Evolutionary conservation across 2,888 invertebrate genomes (phyloP), one percentile per base, ranked within the genome.

Genomic region (Drepanosiphum platanoidis): DNA sequence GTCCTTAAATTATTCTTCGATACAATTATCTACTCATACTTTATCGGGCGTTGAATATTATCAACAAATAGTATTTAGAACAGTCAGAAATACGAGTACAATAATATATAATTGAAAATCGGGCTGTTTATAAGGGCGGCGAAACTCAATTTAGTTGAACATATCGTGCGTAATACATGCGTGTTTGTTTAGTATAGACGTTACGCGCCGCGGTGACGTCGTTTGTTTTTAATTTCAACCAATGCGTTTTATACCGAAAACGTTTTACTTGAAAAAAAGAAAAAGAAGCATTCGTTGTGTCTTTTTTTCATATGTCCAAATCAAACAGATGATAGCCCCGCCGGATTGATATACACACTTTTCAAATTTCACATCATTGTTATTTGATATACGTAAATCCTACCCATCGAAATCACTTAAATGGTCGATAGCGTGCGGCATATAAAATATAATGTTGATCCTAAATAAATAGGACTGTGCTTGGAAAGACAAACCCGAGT

Each of bases 301-400:
- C 42, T 9, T 61, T 22, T 58, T 58, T n/a, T n/a, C n/a, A 9
- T 64, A 13, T 11, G 27, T 30, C 1, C 64, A 2, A 64, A 27
- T 64, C 64, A 27, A 64, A 64, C 13, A 52, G 52, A 1, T 13
- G 27, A 27, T 13, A 27, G 9, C 13, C 27, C 13, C 64, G 22
- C 8, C 18, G 18, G 7, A 13, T 34, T 22, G 34, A 9, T 34
- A 8, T 15, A 8, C 13, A 15, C n/a, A 34, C 7, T 75, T 52
- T 74, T 34, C 52, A 52, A 52, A 34, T 64, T 64, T 13, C 64
- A 11, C 64, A 7, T 52, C 32, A 5, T 75, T 15, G 30, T 75
- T 34, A 52, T 75, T 75, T n/a, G 34, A 75, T 75, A 58, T 52
- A n/a, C n/a, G n/a, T n/a, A 74, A 52, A 74, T 32, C 32, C 34